Evolutionary conservation across 2,888 invertebrate genomes (phyloP).

Genomic region (Tachystola acroxantha): DNA sequence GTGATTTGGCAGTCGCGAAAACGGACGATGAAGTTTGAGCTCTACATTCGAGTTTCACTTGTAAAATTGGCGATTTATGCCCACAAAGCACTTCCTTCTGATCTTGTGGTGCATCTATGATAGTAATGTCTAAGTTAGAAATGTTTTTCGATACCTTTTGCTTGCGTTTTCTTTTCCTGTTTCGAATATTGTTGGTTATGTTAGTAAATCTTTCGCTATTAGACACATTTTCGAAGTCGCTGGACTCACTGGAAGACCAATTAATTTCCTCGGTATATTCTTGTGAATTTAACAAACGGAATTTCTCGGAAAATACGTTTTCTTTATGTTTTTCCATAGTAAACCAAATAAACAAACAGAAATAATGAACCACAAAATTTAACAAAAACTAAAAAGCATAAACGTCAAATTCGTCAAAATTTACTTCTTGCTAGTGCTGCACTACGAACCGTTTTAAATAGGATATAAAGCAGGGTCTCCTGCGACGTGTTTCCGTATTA

Average conservation of each 20-base stretch:
- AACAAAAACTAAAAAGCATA: too few relatives aligned
- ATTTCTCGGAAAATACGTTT: conserved; percentile 47
- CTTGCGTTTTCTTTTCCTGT: conserved; percentile 51
- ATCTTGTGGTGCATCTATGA: conserved; percentile 27
- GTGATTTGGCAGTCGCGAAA: conserved; percentile 17
- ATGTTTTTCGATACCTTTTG: conserved; percentile 36
- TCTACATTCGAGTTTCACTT: conserved; percentile 2
- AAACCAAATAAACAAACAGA: too few relatives aligned
- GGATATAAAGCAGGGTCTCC: too few relatives aligned
- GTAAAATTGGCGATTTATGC: conserved; percentile 33
- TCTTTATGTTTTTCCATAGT: conserved; percentile 46
- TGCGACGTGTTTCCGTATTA: too few relatives aligned
- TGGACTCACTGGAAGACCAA: conserved; percentile 60
- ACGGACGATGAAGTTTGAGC: conserved; percentile 28
- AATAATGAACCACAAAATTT: too few relatives aligned
- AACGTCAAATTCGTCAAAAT: too few relatives aligned
- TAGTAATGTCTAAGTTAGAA: conserved; percentile 48
- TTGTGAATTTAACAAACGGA: conserved; percentile 52
- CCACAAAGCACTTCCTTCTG: conserved; percentile 12
- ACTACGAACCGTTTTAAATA: too few relatives aligned
- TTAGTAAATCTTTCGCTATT: conserved; percentile 21
- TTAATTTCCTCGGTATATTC: conserved; percentile 49
- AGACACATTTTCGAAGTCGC: conserved; percentile 45
- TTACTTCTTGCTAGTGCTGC: too few relatives aligned
- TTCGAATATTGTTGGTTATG: conserved; percentile 17